Evolutionary conservation across 2,113 vertebrate genomes (phyloP).

Genomic region (Strigops habroptila): DNA sequence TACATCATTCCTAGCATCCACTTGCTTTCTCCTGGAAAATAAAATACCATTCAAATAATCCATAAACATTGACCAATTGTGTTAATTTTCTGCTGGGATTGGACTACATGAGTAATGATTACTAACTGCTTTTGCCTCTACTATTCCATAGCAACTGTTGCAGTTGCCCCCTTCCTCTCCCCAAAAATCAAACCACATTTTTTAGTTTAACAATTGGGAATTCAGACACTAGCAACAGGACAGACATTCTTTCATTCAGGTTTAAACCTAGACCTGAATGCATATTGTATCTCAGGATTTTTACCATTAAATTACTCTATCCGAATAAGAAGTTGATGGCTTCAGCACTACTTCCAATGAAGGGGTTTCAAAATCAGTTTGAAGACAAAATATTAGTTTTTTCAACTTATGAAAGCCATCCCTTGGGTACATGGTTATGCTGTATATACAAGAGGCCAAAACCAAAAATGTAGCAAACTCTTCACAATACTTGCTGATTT

Average conservation of each 20-base stretch:
- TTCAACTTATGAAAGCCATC: neutral
- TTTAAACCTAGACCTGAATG: neutral
- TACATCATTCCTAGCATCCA: neutral
- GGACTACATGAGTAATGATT: neutral
- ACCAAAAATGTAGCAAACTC: neutral
- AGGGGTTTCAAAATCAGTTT: neutral
- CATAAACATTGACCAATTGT: neutral
- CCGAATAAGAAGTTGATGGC: neutral
- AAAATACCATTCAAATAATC: neutral
- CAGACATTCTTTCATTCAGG: neutral
- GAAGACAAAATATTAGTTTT: neutral
- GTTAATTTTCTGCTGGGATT: neutral
- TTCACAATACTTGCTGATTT: neutral
- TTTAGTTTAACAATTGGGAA: neutral
- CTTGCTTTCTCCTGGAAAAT: neutral
- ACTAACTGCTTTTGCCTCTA: neutral
- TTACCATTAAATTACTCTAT: neutral
- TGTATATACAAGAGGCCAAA: neutral
- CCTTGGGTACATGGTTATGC: neutral
- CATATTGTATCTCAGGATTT: neutral
- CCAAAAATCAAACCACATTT: neutral
- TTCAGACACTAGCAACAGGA: neutral
- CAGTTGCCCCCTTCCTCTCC: neutral
- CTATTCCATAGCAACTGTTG: neutral
- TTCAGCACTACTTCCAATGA: neutral